phyloP scores from a whole-genome alignment of 1,140 invertebrate species.

The Drosophila azteca region DNA sequence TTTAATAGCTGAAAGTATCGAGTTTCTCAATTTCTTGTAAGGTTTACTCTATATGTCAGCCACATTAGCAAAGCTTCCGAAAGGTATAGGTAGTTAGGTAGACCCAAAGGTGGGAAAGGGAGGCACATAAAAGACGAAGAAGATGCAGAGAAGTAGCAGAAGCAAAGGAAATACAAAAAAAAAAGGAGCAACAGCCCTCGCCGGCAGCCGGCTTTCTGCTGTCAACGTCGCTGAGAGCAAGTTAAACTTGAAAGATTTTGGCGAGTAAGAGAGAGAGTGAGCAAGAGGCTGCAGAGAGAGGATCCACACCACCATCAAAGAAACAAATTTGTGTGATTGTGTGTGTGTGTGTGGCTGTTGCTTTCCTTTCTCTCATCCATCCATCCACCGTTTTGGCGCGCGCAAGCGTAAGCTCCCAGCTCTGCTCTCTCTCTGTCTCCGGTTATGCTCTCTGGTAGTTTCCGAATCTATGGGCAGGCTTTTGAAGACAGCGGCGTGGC shows the following conservation, averaged over 20 bases:
- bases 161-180: constrained; percentile 27
- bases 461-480: too few relatives aligned
- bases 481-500: too few relatives aligned
- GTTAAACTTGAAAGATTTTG: constrained; percentile 62
- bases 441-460: too few relatives aligned
- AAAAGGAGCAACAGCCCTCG: constrained; percentile 71
- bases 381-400: constrained; percentile 64
- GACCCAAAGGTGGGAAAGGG: not conserved
- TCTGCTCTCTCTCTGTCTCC: constrained; percentile 14
- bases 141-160: constrained; percentile 23
- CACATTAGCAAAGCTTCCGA: constrained; percentile 41
- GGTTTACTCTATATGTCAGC: constrained; percentile 37
- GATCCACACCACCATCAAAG: constrained; percentile 15
- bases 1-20: not conserved
- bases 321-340: constrained; percentile 29
- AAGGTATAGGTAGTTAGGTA: constrained; percentile 16
- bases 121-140: constrained; percentile 6
- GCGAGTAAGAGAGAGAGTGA: not conserved
- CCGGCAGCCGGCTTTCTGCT: constrained; percentile 50
- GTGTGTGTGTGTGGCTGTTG: constrained; percentile 20
- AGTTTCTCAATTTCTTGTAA: not conserved
- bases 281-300: constrained; percentile 10
- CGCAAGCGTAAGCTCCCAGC: constrained; percentile 63
- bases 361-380: constrained; percentile 16
- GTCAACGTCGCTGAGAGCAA: constrained; percentile 19